Percentiles rank a stretch among this genome's conserved stretches.
Conservation (phyloP, 1,140 invertebrate species). For the Drosophila nikananu region DNA sequence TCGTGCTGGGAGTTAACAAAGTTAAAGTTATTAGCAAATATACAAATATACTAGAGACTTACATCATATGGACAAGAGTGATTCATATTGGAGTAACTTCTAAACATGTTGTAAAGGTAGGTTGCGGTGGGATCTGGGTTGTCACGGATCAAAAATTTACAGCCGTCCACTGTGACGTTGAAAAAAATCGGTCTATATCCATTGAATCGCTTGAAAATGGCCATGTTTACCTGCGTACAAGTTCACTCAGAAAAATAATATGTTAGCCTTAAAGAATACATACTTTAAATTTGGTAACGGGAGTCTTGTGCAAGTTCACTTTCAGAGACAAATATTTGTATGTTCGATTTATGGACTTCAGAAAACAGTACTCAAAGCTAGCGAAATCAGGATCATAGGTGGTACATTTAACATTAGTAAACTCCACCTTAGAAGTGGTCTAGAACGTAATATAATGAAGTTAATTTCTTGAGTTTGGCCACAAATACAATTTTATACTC, state of each 20-base stretch:
- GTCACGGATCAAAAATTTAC: neutral
- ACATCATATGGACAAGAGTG: neutral
- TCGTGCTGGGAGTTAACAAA: neutral
- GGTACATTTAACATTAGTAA: neutral
- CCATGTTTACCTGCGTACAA: neutral
- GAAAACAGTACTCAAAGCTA: neutral
- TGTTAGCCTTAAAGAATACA: neutral
- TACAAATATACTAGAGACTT: neutral
- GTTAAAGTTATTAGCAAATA: no score
- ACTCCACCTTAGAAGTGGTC: neutral
- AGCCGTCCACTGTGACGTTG: neutral
- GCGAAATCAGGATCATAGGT: neutral
- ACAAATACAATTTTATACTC: neutral
- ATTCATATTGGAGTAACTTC: neutral
- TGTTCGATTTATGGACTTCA: conserved; percentile 4
- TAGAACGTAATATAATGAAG: neutral
- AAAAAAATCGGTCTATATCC: neutral
- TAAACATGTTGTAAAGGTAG: neutral
- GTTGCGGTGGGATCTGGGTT: neutral
- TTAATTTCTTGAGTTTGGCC: no score
- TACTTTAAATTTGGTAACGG: conserved; percentile 1
- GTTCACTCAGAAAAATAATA: neutral
- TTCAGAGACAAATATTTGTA: conserved; percentile 1
- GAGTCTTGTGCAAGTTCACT: conserved; percentile 1
- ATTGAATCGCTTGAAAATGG: neutral